phyloP scores from a whole-genome alignment of 2,888 invertebrate genomes.

The Harpagoxenus sublaevis region DNA sequence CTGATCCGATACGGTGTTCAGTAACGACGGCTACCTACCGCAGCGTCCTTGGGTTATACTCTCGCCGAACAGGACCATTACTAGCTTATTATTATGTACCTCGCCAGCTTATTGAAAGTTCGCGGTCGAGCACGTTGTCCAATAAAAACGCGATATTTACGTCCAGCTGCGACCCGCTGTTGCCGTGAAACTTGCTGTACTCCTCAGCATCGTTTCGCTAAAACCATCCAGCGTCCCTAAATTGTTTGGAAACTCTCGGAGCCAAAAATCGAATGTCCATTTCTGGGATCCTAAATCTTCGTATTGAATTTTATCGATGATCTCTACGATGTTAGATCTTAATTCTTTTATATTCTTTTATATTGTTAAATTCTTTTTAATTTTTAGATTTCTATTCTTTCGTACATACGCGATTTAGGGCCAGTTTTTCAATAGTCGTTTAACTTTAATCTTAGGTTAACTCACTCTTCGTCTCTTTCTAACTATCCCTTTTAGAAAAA shows the following conservation, averaged over 20 bases:
- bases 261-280: neutral
- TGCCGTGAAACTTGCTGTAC: slow-evolving; percentile 11
- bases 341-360: neutral
- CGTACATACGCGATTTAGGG: no score
- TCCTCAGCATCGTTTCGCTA: neutral
- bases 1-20: slow-evolving; percentile 81
- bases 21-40: slow-evolving; percentile 82
- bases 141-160: slow-evolving; percentile 76
- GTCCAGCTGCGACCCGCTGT: slow-evolving; percentile 53
- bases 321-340: neutral
- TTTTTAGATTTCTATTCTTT: neutral
- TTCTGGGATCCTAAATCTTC: neutral
- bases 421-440: no score
- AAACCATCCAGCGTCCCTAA: neutral
- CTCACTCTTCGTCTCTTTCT: no score
- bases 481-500: no score
- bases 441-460: no score
- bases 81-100: slow-evolving; percentile 75
- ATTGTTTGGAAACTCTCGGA: neutral
- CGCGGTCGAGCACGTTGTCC: slow-evolving; percentile 71
- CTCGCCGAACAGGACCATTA: slow-evolving; percentile 70
- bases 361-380: neutral
- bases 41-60: slow-evolving; percentile 76
- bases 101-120: slow-evolving; percentile 75
- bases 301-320: neutral